These are phyloP conservation scores for Vanessa tameamea DNA, from an alignment of 1,140 invertebrate species.

Conservation along the genomic window DNA sequence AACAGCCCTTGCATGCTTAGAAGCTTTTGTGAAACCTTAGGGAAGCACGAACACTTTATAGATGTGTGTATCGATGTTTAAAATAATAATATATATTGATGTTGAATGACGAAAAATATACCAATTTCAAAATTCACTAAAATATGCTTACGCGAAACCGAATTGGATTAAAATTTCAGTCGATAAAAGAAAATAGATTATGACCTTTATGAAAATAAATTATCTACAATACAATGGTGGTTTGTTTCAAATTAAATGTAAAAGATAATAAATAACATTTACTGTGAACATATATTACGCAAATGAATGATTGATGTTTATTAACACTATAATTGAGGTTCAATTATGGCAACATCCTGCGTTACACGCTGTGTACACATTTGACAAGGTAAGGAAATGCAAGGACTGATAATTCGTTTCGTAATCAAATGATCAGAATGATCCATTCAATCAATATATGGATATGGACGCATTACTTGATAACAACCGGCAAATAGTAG, in stretches of 20 bases:
- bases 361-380: conserved; percentile 8
- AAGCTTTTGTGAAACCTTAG: conserved; percentile 71
- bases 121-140: background rate
- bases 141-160: background rate
- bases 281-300: too few species aligned
- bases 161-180: background rate
- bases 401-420: conserved; percentile 15
- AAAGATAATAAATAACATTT: too few species aligned
- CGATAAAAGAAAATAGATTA: background rate
- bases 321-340: conserved; percentile 7
- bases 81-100: conserved; percentile 20
- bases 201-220: background rate
- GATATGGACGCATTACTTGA: conserved; percentile 21
- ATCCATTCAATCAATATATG: conserved; percentile 12
- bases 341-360: conserved; percentile 30
- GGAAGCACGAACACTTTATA: conserved; percentile 70
- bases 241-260: too few species aligned
- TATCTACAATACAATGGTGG: too few species aligned
- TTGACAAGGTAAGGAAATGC: conserved; percentile 20
- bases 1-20: conserved; percentile 78
- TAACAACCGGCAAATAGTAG: background rate
- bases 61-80: conserved; percentile 66
- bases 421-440: conserved; percentile 15
- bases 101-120: background rate
- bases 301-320: conserved; percentile 19